Evolutionary conservation across 2,888 invertebrate genomes (phyloP), one percentile per base, ranked within the genome.

Genomic region (Macroteleia sp.): DNA sequence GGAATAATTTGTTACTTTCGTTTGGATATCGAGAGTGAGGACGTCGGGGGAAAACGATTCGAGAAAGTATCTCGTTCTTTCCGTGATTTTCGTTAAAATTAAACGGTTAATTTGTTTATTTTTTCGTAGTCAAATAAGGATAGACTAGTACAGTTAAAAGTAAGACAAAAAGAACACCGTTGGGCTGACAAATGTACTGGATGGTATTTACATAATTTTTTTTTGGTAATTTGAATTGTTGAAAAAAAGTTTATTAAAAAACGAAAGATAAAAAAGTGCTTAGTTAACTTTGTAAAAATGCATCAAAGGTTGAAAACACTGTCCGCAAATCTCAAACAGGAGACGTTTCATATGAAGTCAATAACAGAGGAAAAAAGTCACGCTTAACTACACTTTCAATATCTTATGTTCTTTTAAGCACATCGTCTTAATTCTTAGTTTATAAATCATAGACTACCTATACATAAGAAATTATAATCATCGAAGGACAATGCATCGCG

Each of bases 1-100:
- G 69, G 69, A 76, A 64, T 76, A 62, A 76, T 76, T 69, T 20
- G 62, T 76, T 62, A 64, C 76, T 76, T 76, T 70, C 76, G 64
- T 76, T 76, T 76, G 59, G 67, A 67, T 64, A 70, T 70, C 59
- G 64, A 76, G 57, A 76, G 64, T 70, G 44, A 73, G 39, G 25
- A 71, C 39, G 42, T 16, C 16, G 36, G 48, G n/a, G 56, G 56
- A 62, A 62, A 67, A 56, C 62, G 36, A 30, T 46, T 50, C 64
- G 62, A 64, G 76, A 76, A 76, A 76, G 76, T 76, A 46, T 67
- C 14, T 36, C 20, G 34, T 54, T 56, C 36, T 20, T 61, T 62
- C n/a, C 41, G 9, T 56, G 34, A 56, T 69, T 62, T 69, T 62
- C 41, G 61, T 54, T 32, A 22, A 62, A 54, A 62, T 5, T 32